Evolutionary conservation across 2,888 invertebrate genomes (phyloP).

Genomic region (Litoditis marina): DNA sequence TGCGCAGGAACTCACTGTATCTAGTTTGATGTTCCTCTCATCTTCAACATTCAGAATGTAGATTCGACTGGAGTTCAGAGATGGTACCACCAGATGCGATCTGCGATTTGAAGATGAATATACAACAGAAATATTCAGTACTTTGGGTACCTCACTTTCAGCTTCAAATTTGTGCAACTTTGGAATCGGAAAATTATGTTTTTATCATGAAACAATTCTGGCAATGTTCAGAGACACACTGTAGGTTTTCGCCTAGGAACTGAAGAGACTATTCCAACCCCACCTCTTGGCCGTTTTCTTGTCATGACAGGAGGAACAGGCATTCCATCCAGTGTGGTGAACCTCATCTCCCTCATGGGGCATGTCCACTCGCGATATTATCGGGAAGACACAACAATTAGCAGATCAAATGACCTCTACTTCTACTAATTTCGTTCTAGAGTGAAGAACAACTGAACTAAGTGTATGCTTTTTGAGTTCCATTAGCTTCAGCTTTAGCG

Average conservation of each 20-base stretch:
- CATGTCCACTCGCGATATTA: slow-evolving; percentile 80
- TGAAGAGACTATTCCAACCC: too few species aligned
- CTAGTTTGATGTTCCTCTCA: slow-evolving; percentile 47
- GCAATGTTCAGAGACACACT: background rate
- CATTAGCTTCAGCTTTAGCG: too few species aligned
- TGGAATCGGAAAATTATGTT: too few species aligned
- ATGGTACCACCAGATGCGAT: slow-evolving; percentile 79
- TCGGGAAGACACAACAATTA: slow-evolving; percentile 67
- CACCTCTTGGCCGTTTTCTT: slow-evolving; percentile 29
- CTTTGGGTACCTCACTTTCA: too few species aligned
- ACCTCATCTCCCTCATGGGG: slow-evolving; percentile 79
- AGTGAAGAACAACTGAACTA: background rate
- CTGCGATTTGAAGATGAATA: slow-evolving; percentile 63
- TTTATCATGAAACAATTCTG: background rate
- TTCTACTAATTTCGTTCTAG: too few species aligned
- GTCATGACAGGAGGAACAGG: slow-evolving; percentile 83
- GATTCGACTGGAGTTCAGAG: slow-evolving; percentile 77
- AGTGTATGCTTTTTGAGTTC: too few species aligned
- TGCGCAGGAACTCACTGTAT: slow-evolving; percentile 7
- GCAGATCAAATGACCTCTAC: background rate
- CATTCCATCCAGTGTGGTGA: slow-evolving; percentile 95
- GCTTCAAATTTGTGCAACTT: too few species aligned
- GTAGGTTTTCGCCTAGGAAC: too few species aligned
- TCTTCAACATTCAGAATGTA: slow-evolving; percentile 73
- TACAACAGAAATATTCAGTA: too few species aligned